phyloP scores from a whole-genome alignment of 2,888 invertebrate species.

The Asteroscopus sphinx region DNA sequence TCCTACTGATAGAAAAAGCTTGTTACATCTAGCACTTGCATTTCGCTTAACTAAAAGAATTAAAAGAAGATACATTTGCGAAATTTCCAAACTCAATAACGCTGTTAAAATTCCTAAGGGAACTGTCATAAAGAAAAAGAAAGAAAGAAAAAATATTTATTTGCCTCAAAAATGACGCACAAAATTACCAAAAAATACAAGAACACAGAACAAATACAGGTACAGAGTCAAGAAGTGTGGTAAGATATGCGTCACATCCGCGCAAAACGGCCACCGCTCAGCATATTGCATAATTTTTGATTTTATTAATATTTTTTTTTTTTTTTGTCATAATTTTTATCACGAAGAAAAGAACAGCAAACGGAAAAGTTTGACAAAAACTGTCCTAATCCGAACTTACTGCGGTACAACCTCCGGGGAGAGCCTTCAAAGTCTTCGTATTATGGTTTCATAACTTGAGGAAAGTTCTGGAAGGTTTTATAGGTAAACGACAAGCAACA shows the following conservation, averaged over 20 bases:
- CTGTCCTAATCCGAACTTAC: conserved; percentile 42
- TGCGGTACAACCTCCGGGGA: conserved; percentile 38
- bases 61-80: not conserved
- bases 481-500: conserved; percentile 62
- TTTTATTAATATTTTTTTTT: too few species aligned
- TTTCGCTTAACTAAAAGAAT: not conserved
- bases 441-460: conserved; percentile 57
- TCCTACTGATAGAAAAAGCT: not conserved
- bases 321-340: conserved; percentile 36
- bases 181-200: too few species aligned
- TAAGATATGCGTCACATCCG: too few species aligned
- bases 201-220: too few species aligned
- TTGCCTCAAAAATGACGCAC: too few species aligned
- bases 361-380: conserved; percentile 47
- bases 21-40: not conserved
- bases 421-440: conserved; percentile 54
- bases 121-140: too few species aligned
- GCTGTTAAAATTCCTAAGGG: conserved; percentile 13
- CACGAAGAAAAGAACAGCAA: conserved; percentile 13
- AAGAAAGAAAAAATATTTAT: too few species aligned
- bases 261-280: too few species aligned
- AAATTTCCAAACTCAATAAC: not conserved
- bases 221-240: too few species aligned
- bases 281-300: too few species aligned
- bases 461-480: conserved; percentile 56